Conservation (phyloP, 2,113 vertebrate genomes). For the Tenebrosternarchus preto region DNA sequence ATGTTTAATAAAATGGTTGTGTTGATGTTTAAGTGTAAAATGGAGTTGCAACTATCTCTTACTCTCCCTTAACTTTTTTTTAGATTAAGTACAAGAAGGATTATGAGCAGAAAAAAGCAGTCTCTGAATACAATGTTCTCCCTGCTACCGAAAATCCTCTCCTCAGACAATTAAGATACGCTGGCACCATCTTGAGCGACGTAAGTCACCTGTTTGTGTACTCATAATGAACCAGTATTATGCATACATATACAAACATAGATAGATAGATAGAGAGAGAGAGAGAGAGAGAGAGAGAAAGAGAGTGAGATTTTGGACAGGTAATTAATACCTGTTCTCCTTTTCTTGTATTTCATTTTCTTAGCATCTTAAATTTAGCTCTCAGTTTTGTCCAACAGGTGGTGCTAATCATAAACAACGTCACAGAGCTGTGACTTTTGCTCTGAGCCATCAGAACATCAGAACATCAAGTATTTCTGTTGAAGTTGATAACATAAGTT, state of each 20-base stretch:
- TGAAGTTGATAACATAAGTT: background rate
- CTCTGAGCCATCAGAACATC: background rate
- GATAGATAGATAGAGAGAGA: no score
- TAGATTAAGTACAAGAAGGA: constrained; percentile 93
- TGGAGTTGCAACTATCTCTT: background rate
- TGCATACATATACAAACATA: no score
- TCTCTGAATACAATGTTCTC: constrained; percentile 90
- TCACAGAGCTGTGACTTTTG: no score
- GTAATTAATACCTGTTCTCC: no score
- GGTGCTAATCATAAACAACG: background rate
- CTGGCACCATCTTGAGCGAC: constrained; percentile 86
- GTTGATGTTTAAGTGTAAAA: no score
- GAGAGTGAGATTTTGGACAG: no score
- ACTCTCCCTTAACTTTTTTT: background rate
- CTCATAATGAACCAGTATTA: background rate
- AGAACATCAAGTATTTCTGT: background rate
- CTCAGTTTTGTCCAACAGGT: background rate
- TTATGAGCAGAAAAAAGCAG: constrained; percentile 87
- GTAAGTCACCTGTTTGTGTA: constrained; percentile 70
- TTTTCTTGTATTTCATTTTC: no score
- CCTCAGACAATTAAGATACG: constrained; percentile 84
- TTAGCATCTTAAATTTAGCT: no score
- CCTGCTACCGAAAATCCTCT: constrained; percentile 94
- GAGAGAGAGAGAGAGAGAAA: no score
- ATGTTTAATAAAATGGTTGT: no score